These are phyloP conservation scores for Agrochola macilenta DNA, from an alignment of 2,888 invertebrate genomes.

Conservation along the genomic window DNA sequence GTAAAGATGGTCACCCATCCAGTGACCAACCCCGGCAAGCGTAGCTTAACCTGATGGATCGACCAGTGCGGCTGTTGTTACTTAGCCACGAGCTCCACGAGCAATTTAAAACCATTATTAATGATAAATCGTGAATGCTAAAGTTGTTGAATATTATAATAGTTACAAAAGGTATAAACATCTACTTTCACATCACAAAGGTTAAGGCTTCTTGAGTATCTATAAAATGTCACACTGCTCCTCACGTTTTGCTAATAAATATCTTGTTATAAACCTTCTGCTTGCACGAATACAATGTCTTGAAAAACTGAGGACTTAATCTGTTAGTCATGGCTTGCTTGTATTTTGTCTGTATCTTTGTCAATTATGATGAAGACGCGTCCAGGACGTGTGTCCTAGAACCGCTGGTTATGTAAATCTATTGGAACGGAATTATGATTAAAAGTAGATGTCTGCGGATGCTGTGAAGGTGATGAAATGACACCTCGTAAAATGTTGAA, in stretches of 20 bases:
- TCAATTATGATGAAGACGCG: too few species aligned
- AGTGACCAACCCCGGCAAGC: too few species aligned
- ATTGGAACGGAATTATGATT: background rate
- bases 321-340: slow-evolving; percentile 9
- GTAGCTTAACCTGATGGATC: too few species aligned
- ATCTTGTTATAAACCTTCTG: slow-evolving; percentile 33
- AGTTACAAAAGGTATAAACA: slow-evolving; percentile 48
- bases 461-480: too few species aligned
- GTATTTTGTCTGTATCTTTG: slow-evolving; percentile 1
- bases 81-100: too few species aligned
- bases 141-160: slow-evolving; percentile 54
- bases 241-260: slow-evolving; percentile 61
- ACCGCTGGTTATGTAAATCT: background rate
- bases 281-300: slow-evolving; percentile 19
- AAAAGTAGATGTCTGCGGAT: background rate
- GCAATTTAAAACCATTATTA: slow-evolving; percentile 30
- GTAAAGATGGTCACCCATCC: too few species aligned
- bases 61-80: too few species aligned
- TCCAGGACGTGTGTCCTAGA: background rate
- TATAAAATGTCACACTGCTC: slow-evolving; percentile 54
- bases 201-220: slow-evolving; percentile 49
- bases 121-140: slow-evolving; percentile 52
- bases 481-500: too few species aligned
- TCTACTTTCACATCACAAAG: slow-evolving; percentile 59
- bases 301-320: slow-evolving; percentile 47